Evolutionary conservation across 2,113 vertebrate genomes (phyloP), one percentile per base, ranked within the genome.

Genomic region (Bothrops jararaca): DNA sequence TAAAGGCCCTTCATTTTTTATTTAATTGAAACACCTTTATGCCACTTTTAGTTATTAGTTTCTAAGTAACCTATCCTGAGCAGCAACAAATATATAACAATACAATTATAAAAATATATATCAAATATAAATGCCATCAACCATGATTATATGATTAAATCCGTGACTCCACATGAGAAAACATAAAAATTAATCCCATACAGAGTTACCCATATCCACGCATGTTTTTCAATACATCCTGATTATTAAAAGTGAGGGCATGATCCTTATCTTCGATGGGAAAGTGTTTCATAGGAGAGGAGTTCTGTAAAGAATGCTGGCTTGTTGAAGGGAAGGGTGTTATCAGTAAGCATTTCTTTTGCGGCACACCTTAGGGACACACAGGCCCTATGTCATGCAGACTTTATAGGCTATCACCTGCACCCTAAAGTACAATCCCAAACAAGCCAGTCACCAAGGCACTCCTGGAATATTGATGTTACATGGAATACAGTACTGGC

Each of bases 271-370:
- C 69, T 39, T 34, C 2, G 15, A 39, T 74, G 69, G 69, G 69
- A 74, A 34, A 6, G n/a, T 39, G 15, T 39, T 74, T n/a, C 15
- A 69, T 69, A 69, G 12, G 12, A 74, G 69, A 34, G 69, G 69
- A 20, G 6, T 39, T 74, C n/a, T 39, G 15, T 34, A 74, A 18
- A 39, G n/a, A 74, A 74, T 39, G 13, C n/a, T 74, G 69, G 2
- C 69, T 74, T 74, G n/a, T 8, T 74, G 69, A 0, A 0, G 4
- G 4, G 4, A n/a, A n/a, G n/a, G 12, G 64, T 0, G n/a, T 3
- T 18, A 15, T 74, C 29, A 69, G n/a, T n/a, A 74, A 74, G 4
- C 64, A 74, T 74, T 74, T 74, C n/a, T 74, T 74, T 34, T 74
- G 69, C 0, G 6, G 69, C 69, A 74, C n/a, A 34, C n/a, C n/a